Evolutionary conservation across 2,888 invertebrate genomes (phyloP).

Genomic region (Orthosia incerta): DNA sequence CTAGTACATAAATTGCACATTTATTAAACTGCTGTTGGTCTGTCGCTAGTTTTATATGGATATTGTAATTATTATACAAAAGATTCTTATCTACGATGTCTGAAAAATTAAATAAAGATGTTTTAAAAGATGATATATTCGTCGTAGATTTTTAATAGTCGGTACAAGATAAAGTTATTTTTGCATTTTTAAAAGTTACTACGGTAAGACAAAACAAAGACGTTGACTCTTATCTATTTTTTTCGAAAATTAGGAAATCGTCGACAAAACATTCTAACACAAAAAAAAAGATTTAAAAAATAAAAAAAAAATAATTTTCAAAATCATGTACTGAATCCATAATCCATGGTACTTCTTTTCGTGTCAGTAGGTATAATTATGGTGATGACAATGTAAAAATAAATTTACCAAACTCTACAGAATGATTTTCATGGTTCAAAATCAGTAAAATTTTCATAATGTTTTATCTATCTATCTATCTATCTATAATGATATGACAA

Average conservation of each 20-base stretch:
- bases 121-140: slow-evolving; percentile 5
- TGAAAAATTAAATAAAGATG: slow-evolving; percentile 16
- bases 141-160: slow-evolving; percentile 5
- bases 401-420: too few relatives aligned
- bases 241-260: too few relatives aligned
- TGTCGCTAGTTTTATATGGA: slow-evolving; percentile 20
- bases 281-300: too few relatives aligned
- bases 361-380: too few relatives aligned
- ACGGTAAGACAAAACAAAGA: too few relatives aligned
- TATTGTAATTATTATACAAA: slow-evolving; percentile 26
- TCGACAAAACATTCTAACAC: too few relatives aligned
- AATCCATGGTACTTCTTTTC: too few relatives aligned
- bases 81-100: slow-evolving; percentile 25
- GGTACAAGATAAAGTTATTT: not conserved
- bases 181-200: not conserved
- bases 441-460: not conserved
- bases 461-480: too few relatives aligned
- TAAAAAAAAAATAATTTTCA: fast-evolving
- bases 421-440: not conserved
- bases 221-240: too few relatives aligned
- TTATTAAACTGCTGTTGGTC: slow-evolving; percentile 14
- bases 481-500: not conserved
- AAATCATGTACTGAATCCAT: too few relatives aligned
- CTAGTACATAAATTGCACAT: slow-evolving; percentile 40
- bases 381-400: too few relatives aligned